Evolutionary conservation across 2,797 vertebrate species (phyloP).

Genomic region (Scomberomorus guttatus): DNA sequence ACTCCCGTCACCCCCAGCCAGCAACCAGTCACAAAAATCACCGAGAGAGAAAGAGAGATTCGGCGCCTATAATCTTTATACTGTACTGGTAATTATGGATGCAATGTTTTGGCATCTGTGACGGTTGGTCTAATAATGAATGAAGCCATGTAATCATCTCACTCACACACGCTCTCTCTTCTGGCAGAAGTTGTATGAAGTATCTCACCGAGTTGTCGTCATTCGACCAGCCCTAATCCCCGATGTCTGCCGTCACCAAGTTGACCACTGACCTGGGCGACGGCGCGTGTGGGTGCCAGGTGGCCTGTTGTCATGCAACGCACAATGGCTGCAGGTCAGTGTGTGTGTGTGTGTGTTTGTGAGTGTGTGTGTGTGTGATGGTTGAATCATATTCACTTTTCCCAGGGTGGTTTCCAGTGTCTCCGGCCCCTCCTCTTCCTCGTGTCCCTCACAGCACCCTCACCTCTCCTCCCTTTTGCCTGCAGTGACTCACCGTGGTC

Average conservation of each 20-base stretch:
- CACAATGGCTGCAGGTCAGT: constrained; percentile 42
- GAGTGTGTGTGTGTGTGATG: constrained; percentile 24
- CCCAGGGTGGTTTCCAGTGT: constrained; percentile 61
- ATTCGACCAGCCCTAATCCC: constrained; percentile 47
- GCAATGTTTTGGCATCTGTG: constrained; percentile 40
- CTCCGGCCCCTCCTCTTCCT: constrained; percentile 43
- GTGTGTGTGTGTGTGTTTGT: constrained; percentile 30
- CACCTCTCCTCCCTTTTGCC: constrained; percentile 52
- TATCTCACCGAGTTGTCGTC: constrained; percentile 62
- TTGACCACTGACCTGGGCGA: constrained; percentile 65
- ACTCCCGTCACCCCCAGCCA: constrained; percentile 67
- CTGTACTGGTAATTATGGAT: constrained; percentile 37
- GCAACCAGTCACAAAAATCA: constrained; percentile 50
- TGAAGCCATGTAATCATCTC: constrained; percentile 57
- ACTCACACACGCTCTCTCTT: constrained; percentile 41
- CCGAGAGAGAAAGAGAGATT: constrained; percentile 21
- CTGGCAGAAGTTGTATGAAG: constrained; percentile 49
- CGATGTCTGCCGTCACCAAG: constrained; percentile 56
- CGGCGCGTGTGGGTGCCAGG: constrained; percentile 60
- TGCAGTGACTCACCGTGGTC: constrained; percentile 66
- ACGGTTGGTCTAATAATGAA: constrained; percentile 45
- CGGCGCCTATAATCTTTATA: constrained; percentile 34
- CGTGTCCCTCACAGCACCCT: constrained; percentile 28
- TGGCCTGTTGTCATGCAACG: constrained; percentile 57
- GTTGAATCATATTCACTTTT: constrained; percentile 54